Evolutionary conservation across 2,888 invertebrate genomes (phyloP).

Genomic region (Reticulitermes lucifugus): DNA sequence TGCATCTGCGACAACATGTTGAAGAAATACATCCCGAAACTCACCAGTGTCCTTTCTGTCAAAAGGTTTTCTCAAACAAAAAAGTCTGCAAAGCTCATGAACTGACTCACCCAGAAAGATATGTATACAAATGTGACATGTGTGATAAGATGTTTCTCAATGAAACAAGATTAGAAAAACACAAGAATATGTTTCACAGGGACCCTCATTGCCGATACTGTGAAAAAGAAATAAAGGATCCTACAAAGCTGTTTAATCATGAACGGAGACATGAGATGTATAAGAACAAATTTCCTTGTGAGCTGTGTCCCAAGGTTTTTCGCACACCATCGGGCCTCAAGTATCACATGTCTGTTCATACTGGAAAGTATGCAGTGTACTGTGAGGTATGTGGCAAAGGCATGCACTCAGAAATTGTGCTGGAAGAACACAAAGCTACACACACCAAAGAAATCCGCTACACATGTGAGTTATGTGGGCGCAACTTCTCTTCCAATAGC

Average conservation of each 20-base stretch:
- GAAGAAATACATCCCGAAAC: conserved; percentile 43
- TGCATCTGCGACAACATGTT: conserved; percentile 39
- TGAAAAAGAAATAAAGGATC: conserved; percentile 49
- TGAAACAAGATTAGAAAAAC: conserved; percentile 47
- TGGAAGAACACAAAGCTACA: conserved; percentile 54
- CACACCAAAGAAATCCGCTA: conserved; percentile 55
- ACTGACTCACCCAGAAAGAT: conserved; percentile 47
- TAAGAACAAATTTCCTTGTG: conserved; percentile 49
- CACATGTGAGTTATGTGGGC: conserved; percentile 55
- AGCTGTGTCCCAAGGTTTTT: conserved; percentile 50
- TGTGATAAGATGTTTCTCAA: conserved; percentile 43
- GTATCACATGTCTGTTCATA: conserved; percentile 54
- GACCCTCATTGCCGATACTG: conserved; percentile 53
- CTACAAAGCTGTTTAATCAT: conserved; percentile 50
- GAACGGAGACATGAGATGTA: conserved; percentile 50
- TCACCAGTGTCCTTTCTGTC: conserved; percentile 48
- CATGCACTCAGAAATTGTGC: conserved; percentile 51
- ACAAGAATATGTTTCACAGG: conserved; percentile 49
- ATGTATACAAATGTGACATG: conserved; percentile 49
- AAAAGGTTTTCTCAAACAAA: conserved; percentile 48
- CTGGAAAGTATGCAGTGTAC: conserved; percentile 54
- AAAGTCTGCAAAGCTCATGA: conserved; percentile 46
- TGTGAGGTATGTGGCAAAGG: conserved; percentile 55
- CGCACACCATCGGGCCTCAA: conserved; percentile 53
- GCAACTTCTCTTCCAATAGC: conserved; percentile 55